Base-by-base conservation (phyloP, 2,888 invertebrate species). In the Noctua pronuba region DNA sequence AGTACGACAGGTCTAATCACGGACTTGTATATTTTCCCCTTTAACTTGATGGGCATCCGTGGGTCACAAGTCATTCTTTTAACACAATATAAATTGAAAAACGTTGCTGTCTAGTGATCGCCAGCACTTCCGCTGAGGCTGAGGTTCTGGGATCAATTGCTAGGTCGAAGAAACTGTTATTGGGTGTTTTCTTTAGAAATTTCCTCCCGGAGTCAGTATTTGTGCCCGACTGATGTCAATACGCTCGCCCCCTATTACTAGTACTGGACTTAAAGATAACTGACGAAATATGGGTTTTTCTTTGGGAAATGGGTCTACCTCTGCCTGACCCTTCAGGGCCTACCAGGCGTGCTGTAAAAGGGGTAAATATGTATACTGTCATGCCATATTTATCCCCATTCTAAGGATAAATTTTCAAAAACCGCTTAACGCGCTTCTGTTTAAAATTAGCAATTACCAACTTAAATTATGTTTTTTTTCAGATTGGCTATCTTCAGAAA, bases 401-500 rank as follows among this genome's bases (percentile, higher is more conserved):
- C 6, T 4, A 13, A 13, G 55, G 11, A 5, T 31, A 3, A 60
- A 18, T 58, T 55, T 49, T 52, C 10, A 52, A 24, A 58, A 28
- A 18, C 18, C 18, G 7, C 16, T 2, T 28, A 21, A 10, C 21
- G 21, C 35, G 31, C 31, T 35, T 21, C 10, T 0, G 21, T 35
- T 21, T 21, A 4, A 35, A 21, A 21, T 60, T 8, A 60, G 3
- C 1, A 60, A 31, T 18, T 18, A 60, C 7, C 2, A 18, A 60
- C 2, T 38, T 24, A 38, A 28, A 31, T 18, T 4, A 4, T 38
- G 1, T 64, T 65, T 16, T 16, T 62, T 41, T 65, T 2, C 89
- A 94, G 94, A 38, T 87, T 94, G 52, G 91, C 90, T 0, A 52
- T 75, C 1, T 82, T 91, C 13, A 90, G 93, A 66, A 75, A 41